Evolutionary conservation across 2,797 vertebrate genomes (phyloP).

Genomic region (Hydrolagus colliei): DNA sequence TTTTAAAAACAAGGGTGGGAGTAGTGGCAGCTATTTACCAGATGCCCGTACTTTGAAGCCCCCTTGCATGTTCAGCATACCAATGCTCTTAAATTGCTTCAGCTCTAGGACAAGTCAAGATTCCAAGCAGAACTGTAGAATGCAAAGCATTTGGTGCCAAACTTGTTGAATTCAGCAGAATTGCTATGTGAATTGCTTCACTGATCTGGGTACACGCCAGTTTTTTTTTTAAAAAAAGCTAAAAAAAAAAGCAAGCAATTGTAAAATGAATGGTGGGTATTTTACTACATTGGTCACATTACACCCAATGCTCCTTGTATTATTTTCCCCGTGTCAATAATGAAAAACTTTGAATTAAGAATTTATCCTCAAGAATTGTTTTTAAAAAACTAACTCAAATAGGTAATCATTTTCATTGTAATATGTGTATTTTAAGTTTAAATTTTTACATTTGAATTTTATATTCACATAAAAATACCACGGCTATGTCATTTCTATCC

Average conservation of each 20-base stretch:
- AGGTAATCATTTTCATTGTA: no score
- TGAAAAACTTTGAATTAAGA: not conserved
- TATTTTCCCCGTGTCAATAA: no score
- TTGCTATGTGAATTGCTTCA: not conserved
- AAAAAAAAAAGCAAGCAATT: not conserved
- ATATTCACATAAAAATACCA: not conserved
- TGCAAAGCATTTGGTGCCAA: not conserved
- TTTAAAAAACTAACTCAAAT: no score
- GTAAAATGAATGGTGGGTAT: not conserved
- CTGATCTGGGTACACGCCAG: not conserved
- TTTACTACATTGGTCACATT: no score
- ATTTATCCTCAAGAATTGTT: not conserved
- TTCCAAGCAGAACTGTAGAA: not conserved
- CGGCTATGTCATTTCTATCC: no score
- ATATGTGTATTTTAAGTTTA: not conserved
- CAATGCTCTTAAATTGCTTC: not conserved
- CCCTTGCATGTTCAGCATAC: not conserved
- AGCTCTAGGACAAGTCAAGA: not conserved
- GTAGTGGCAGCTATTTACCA: not conserved
- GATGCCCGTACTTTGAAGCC: not conserved
- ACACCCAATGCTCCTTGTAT: no score
- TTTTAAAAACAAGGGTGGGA: no score
- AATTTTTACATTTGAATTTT: no score
- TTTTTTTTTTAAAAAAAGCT: not conserved
- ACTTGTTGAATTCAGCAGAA: not conserved